A percentile compares a stretch with the other conserved stretches of the same genome.
Evolutionary conservation across 2,113 vertebrate genomes (phyloP).

Genomic region (Synchiropus splendidus): DNA sequence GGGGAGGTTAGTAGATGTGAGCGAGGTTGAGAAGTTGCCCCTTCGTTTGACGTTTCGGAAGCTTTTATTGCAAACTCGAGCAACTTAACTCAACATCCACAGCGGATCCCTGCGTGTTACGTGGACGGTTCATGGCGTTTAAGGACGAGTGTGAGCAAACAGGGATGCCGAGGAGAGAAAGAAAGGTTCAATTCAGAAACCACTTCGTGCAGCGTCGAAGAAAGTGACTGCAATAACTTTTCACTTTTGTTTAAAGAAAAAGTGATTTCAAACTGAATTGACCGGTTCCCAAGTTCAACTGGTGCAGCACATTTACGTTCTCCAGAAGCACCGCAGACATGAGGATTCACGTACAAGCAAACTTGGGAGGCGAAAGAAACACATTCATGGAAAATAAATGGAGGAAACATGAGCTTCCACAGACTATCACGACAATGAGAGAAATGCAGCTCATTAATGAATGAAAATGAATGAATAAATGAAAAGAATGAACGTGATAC

Average conservation of each 20-base stretch:
- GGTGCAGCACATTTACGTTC: slow-evolving; percentile 32
- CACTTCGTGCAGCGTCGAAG: too few species aligned
- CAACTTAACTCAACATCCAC: slow-evolving; percentile 40
- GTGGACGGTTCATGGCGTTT: too few species aligned
- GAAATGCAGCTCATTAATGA: too few species aligned
- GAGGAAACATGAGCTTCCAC: too few species aligned
- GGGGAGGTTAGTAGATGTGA: slow-evolving; percentile 24
- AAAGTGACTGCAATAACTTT: too few species aligned
- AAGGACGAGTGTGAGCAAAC: slow-evolving; percentile 24
- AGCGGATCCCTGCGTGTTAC: slow-evolving; percentile 37
- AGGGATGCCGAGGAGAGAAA: slow-evolving; percentile 29
- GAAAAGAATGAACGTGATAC: background rate
- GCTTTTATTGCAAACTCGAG: slow-evolving; percentile 13
- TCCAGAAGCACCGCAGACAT: slow-evolving; percentile 42
- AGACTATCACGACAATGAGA: too few species aligned
- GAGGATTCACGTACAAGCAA: slow-evolving; percentile 42
- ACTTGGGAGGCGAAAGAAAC: slow-evolving; percentile 25
- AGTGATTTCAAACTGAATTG: slow-evolving; percentile 45
- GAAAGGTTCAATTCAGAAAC: slow-evolving; percentile 31
- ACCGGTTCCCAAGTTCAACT: slow-evolving; percentile 28
- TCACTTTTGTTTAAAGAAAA: too few species aligned
- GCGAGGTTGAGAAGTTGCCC: slow-evolving; percentile 45
- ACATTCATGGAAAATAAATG: slow-evolving; percentile 6
- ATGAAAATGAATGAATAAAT: too few species aligned
- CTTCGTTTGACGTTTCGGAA: background rate